Base-by-base conservation (phyloP, 2,113 vertebrate genomes). In the Poicephalus meyeri region DNA sequence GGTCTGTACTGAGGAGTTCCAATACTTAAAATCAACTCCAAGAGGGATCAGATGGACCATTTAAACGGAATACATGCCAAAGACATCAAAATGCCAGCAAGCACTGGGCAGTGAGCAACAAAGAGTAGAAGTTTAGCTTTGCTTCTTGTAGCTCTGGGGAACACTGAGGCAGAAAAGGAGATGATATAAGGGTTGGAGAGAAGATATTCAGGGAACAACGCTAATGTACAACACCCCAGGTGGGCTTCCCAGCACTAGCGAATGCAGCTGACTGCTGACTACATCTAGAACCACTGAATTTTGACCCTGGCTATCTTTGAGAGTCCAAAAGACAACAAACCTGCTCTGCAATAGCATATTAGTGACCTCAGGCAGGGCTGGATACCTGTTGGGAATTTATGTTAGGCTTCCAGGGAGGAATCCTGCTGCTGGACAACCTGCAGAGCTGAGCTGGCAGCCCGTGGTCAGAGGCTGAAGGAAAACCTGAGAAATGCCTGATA, bases 221-320 rank as follows among this genome's bases (percentile, higher is more conserved):
- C 31, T 25, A 3, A 6, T 0, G 5, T 3, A 24, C 35, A 72
- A 25, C 24, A 12, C 11, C 3, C 37, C 17, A 16, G 28, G 6
- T 1, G 31, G 60, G 41, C 12, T 77, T 13, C 58, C 8, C 21
- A 25, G 79, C 21, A 17, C 4, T 21, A 11, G 10, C 5, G 39
- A 31, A 31, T 1, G 7, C 37, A 85, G 76, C 66, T 7, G 42
- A 12, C 3, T 12, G 70, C 71, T 49, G 60, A 25, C n/a, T 52
- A 5, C 53, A 29, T 28, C 9, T 3, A 16, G 31, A 88, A 13
- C 56, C 53, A 4, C 6, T 15, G 63, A 65, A 69, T 79, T 90
- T 58, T 84, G 86, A 92, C 39, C 84, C 65, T 2, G 1, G 37
- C 20, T 44, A 10, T 80, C 72, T 50, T 66, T 37, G 76, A 79